phyloP scores from a whole-genome alignment of 2,888 invertebrate genomes.

The Oscheius sp. region DNA sequence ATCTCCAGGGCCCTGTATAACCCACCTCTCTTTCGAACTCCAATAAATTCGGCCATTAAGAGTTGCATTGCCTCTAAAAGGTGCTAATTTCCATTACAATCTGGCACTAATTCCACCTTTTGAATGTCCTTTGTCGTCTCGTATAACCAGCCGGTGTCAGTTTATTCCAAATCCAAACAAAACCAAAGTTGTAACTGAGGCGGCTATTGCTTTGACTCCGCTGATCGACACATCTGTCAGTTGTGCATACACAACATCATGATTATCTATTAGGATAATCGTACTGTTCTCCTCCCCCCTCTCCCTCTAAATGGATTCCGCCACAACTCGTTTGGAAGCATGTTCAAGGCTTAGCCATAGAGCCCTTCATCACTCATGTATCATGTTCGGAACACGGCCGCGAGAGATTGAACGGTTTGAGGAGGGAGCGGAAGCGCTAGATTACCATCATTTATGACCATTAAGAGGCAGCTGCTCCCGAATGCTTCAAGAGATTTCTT shows the following conservation, averaged over 20 bases:
- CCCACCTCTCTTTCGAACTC: too few species aligned
- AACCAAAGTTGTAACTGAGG: neutral
- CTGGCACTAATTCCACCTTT: too few species aligned
- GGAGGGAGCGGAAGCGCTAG: conserved; percentile 16
- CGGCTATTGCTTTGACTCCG: neutral
- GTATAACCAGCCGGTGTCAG: neutral
- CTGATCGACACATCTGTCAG: neutral
- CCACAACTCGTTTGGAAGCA: neutral
- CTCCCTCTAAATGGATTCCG: neutral
- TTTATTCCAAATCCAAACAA: neutral
- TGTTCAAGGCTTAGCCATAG: conserved; percentile 12
- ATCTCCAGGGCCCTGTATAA: conserved; percentile 15
- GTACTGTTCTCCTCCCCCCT: neutral
- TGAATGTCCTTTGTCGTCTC: neutral
- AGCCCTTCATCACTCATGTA: conserved; percentile 28
- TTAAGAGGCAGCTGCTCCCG: neutral
- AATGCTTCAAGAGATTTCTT: neutral
- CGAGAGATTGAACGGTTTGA: conserved; percentile 1
- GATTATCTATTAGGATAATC: neutral
- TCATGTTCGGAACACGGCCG: conserved; percentile 22
- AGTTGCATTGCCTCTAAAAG: too few species aligned
- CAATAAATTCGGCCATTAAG: too few species aligned
- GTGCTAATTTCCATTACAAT: too few species aligned
- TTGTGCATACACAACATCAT: neutral
- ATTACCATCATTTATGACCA: conserved; percentile 29